A percentile compares a stretch with the other conserved stretches of the same genome.
phyloP scores from a whole-genome alignment of 2,888 invertebrate species.

The Orthosia gothica region DNA sequence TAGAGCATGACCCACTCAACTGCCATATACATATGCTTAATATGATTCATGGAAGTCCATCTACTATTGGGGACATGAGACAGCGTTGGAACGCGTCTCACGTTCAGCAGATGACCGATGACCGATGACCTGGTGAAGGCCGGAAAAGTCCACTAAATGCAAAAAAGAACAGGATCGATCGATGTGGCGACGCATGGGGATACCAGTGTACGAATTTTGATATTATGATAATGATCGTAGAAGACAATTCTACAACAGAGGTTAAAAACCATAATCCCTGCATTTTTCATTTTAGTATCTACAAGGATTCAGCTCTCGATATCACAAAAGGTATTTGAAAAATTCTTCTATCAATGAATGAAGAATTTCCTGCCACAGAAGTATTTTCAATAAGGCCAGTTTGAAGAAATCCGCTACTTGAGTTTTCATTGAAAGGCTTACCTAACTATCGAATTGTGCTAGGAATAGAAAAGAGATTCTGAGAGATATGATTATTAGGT shows the following conservation, averaged over 20 bases:
- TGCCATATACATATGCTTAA: no score
- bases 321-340: constrained; percentile 18
- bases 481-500: not conserved
- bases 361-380: constrained; percentile 28
- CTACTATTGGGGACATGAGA: no score
- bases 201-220: no score
- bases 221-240: not conserved
- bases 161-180: no score
- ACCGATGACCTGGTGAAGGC: no score
- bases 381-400: constrained; percentile 37
- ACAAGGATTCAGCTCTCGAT: not conserved
- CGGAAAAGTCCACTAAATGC: no score
- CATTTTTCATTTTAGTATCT: not conserved
- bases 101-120: no score
- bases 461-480: not conserved
- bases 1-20: no score
- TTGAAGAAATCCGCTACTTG: not conserved
- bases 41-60: no score
- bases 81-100: no score
- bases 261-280: not conserved
- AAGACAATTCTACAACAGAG: not conserved
- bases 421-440: constrained; percentile 6
- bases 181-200: no score
- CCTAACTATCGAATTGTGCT: not conserved
- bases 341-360: constrained; percentile 8